Percentiles rank a stretch among this genome's conserved stretches.
phyloP scores from a whole-genome alignment of 2,888 invertebrate genomes.

The Psylliodes chrysocephalus region DNA sequence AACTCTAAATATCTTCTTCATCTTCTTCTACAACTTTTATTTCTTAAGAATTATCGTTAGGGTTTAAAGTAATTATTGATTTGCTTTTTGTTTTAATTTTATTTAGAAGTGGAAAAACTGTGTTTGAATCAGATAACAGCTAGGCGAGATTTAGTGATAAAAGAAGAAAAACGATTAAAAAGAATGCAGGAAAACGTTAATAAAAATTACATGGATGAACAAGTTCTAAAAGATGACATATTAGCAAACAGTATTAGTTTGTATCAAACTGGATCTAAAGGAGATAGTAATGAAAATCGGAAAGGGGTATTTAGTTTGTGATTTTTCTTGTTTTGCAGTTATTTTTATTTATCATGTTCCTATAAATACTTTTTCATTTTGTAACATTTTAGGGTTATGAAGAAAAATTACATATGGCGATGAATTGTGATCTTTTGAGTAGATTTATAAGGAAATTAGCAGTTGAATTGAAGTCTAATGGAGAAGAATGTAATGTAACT shows the following conservation, averaged over 20 bases:
- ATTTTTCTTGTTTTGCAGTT: too few relatives aligned
- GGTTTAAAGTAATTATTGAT: too few relatives aligned
- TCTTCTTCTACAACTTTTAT: too few relatives aligned
- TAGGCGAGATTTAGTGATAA: slow-evolving; percentile 48
- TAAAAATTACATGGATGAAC: background rate
- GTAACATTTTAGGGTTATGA: background rate
- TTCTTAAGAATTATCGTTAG: too few relatives aligned
- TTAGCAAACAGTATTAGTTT: background rate
- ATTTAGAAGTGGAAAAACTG: slow-evolving; percentile 52
- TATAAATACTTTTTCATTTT: too few relatives aligned
- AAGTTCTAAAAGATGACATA: background rate
- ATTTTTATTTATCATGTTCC: too few relatives aligned
- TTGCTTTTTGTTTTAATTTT: too few relatives aligned
- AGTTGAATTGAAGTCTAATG: background rate
- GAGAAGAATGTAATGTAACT: background rate
- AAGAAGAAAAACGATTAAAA: slow-evolving; percentile 50
- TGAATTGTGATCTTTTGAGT: slow-evolving; percentile 4
- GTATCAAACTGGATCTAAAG: background rate
- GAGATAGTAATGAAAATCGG: background rate
- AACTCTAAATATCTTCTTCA: too few relatives aligned
- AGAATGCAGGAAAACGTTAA: background rate
- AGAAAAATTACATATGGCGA: slow-evolving; percentile 11
- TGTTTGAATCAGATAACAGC: slow-evolving; percentile 51
- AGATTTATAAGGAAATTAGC: slow-evolving; percentile 19
- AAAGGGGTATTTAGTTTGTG: background rate